Evolutionary conservation across 1,140 invertebrate genomes (phyloP).

Genomic region (Pseudomyrmex sp.): DNA sequence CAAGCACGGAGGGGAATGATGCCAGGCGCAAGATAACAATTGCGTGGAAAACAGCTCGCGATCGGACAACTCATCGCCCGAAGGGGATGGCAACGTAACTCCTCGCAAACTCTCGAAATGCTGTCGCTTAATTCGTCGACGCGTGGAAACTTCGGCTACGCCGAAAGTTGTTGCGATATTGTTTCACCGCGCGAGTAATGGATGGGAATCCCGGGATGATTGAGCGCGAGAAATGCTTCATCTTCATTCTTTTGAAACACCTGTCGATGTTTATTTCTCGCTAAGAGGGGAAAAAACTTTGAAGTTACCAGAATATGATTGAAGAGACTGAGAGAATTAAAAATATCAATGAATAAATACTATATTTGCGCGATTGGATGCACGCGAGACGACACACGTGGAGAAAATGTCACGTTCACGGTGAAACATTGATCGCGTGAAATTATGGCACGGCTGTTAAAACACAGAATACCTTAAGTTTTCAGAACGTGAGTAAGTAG

Average conservation of each 20-base stretch:
- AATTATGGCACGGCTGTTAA: conserved; percentile 15
- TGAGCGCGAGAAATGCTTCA: not conserved
- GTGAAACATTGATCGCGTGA: conserved; percentile 25
- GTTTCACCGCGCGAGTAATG: not conserved
- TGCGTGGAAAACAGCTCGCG: conserved; percentile 4
- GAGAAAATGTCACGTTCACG: not conserved
- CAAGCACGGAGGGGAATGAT: too few species aligned
- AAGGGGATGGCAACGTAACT: not conserved
- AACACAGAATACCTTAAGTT: conserved; percentile 36
- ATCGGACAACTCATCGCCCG: not conserved
- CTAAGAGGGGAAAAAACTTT: too few species aligned
- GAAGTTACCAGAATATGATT: too few species aligned
- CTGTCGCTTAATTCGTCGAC: not conserved
- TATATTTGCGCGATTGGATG: not conserved
- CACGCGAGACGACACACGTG: not conserved
- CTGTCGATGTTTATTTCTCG: too few species aligned
- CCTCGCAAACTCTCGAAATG: not conserved
- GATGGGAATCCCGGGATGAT: not conserved
- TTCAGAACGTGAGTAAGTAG: conserved; percentile 33
- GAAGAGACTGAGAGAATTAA: too few species aligned
- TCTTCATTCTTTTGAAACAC: too few species aligned
- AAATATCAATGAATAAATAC: too few species aligned
- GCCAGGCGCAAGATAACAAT: not conserved
- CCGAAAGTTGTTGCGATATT: conserved; percentile 17
- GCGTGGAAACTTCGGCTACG: not conserved